Percentiles rank a stretch among this genome's conserved stretches.
Evolutionary conservation across 1,140 invertebrate genomes (phyloP).

Genomic region (Mesaphorura yosii): DNA sequence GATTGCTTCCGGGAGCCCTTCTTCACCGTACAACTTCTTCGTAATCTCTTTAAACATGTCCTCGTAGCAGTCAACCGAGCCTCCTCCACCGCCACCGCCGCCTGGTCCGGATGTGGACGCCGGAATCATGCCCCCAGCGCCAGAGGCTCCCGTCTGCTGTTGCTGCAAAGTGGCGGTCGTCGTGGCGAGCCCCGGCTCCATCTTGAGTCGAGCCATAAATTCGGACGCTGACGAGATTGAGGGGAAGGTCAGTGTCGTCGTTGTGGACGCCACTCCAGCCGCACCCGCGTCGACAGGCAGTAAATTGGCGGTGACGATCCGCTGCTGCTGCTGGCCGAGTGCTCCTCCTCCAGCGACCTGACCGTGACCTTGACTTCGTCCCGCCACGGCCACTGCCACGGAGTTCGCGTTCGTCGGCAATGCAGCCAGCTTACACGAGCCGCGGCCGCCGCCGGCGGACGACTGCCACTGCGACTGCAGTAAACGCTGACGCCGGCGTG

Average conservation of each 20-base stretch:
- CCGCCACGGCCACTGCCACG: no score
- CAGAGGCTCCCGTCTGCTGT: background rate
- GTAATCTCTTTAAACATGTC: slow-evolving; percentile 79
- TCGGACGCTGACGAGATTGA: background rate
- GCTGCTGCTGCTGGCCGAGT: no score
- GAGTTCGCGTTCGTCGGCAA: no score
- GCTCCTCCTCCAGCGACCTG: no score
- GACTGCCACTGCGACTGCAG: no score
- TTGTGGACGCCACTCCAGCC: no score
- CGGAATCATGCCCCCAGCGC: background rate
- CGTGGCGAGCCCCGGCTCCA: slow-evolving; percentile 2
- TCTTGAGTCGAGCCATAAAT: slow-evolving; percentile 2
- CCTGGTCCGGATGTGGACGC: background rate
- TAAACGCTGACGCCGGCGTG: no score
- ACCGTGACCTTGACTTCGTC: no score
- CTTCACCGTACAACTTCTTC: slow-evolving; percentile 75
- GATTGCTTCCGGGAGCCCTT: slow-evolving; percentile 39
- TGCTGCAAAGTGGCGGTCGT: background rate
- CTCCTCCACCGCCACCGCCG: background rate
- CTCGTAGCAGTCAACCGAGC: slow-evolving; percentile 39
- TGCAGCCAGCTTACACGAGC: no score
- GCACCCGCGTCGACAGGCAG: no score
- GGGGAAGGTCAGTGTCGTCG: background rate
- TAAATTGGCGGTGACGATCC: no score
- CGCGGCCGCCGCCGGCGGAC: no score